Base-by-base conservation (phyloP, 2,113 vertebrate genomes). In the Aptenodytes patagonicus region DNA sequence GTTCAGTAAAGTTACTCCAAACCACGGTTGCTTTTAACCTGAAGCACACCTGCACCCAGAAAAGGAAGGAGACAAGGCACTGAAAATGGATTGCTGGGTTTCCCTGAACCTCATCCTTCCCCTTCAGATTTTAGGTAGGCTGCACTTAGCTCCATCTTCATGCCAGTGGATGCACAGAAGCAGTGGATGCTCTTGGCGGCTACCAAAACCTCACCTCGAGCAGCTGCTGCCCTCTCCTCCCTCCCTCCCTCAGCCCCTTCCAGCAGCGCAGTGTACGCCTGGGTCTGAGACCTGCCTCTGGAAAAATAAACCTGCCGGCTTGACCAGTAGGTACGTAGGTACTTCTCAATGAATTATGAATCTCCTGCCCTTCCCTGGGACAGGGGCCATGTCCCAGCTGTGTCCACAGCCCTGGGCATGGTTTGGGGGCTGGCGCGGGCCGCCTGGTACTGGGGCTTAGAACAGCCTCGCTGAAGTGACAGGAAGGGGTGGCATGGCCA, bases 381-480 rank as follows among this genome's bases (percentile, higher is more conserved):
- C 52, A 79, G 47, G 16, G 29, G 3, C 29, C 4, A 31, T 32
- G 18, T 78, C 47, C 44, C 54, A 51, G 61, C 61, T 90, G 40
- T 28, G 34, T 42, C 60, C 61, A 62, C 36, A 85, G 83, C 61
- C 64, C 54, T 52, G 15, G 73, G 72, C 44, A 85, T 1, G 3
- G n/a, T 54, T 28, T 47, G 19, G 90, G 58, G n/a, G 6, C 11
- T 2, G 2, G 13, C 1, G 2, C 25, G 21, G 31, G 10, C 79
- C 2, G 7, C 6, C 32, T 51, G 92, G 46, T 55, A 13, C 51
- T 2, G 3, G 15, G 55, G 24, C 29, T 82, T 20, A 68, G 32
- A 21, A 44, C 81, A 66, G 36, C 49, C 34, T 71, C 0, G 0
- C 32, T 6, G 1, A 31, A 75, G 46, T 4, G 7, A 26, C 20